These are phyloP conservation scores for Phoxinus phoxinus DNA, from an alignment of 2,113 vertebrate species.

Conservation along the genomic window DNA sequence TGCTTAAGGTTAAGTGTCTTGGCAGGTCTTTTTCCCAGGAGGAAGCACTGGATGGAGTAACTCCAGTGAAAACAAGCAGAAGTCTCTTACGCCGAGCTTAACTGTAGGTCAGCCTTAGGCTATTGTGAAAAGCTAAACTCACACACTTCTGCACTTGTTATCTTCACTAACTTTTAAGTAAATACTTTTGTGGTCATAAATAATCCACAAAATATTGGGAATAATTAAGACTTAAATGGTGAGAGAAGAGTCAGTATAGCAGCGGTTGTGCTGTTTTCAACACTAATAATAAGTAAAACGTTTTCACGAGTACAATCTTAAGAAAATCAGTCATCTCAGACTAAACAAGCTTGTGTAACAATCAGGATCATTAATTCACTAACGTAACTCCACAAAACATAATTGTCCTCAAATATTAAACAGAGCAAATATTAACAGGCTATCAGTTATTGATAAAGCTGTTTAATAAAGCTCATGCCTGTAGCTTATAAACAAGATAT, in stretches of 20 bases:
- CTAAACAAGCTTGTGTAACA: no score
- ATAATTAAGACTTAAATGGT: not conserved
- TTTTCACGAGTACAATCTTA: no score
- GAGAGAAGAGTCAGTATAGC: not conserved
- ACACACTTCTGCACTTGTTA: not conserved
- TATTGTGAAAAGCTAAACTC: constrained; percentile 27
- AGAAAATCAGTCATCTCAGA: no score
- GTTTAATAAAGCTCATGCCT: not conserved
- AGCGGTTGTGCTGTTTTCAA: no score
- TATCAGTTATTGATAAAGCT: not conserved
- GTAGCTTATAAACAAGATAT: not conserved
- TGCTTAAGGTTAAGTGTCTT: constrained; percentile 25
- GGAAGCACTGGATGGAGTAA: not conserved
- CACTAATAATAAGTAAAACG: no score
- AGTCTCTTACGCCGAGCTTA: not conserved
- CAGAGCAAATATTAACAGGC: not conserved
- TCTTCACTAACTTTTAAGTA: constrained; percentile 3
- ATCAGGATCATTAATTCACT: no score
- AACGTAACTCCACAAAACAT: no score
- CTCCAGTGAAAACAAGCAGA: not conserved
- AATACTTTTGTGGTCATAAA: constrained; percentile 15
- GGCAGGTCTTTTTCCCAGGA: constrained; percentile 25
- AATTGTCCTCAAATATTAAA: not conserved
- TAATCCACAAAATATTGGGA: constrained; percentile 9
- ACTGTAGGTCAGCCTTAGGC: constrained; percentile 19